phyloP scores from a whole-genome alignment of 2,797 vertebrate genomes.

The Crocodylus rhombifer region DNA sequence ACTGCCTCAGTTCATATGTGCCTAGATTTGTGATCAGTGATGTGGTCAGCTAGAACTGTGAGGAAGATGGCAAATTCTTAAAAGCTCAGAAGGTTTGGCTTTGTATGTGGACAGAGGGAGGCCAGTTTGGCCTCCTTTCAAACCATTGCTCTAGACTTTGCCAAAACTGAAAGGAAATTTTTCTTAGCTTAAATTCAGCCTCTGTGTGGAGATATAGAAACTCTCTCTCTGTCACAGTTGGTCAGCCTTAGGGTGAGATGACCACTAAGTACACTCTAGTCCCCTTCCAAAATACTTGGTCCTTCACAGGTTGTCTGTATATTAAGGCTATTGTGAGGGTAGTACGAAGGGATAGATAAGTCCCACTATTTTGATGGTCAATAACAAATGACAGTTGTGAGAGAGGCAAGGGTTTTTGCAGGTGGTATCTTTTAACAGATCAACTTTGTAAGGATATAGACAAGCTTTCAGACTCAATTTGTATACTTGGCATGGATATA shows the following conservation, averaged over 20 bases:
- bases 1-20: background rate
- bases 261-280: background rate
- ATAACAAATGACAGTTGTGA: background rate
- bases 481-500: no score
- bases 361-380: background rate
- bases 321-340: background rate
- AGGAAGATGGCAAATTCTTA: conserved; percentile 32
- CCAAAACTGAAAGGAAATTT: background rate
- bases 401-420: no score
- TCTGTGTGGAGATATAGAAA: background rate
- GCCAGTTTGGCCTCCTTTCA: background rate
- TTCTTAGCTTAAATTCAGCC: background rate
- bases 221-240: background rate
- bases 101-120: background rate
- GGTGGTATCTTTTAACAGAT: no score
- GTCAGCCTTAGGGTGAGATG: background rate
- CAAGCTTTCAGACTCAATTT: no score
- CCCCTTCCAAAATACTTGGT: background rate
- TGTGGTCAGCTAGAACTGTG: background rate
- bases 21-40: background rate
- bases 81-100: background rate
- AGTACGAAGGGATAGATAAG: background rate
- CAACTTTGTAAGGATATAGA: no score
- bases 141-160: background rate
- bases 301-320: background rate